These are phyloP conservation scores for Mastomys natalensis DNA, from an alignment of 2,113 vertebrate genomes.

Conservation along the genomic window DNA sequence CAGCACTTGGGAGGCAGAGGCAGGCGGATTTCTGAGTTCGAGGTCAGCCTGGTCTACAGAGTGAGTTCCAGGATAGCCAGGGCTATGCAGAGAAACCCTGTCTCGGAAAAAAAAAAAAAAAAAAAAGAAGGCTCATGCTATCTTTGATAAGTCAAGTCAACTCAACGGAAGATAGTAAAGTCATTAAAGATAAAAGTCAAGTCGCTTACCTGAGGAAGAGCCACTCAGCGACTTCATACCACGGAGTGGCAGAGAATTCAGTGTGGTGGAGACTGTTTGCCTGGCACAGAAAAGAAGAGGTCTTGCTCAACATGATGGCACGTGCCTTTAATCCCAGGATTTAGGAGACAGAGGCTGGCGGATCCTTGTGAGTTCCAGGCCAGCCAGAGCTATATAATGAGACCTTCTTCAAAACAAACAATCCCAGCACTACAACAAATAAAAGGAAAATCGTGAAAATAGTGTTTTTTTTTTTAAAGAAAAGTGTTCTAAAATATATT, in stretches of 20 bases:
- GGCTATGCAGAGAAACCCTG: too few species aligned
- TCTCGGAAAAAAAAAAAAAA: too few species aligned
- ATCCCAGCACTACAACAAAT: background rate
- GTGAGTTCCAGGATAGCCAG: too few species aligned
- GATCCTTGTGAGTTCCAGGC: background rate
- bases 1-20: too few species aligned
- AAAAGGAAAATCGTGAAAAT: too few species aligned
- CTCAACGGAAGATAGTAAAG: background rate
- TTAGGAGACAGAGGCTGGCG: background rate
- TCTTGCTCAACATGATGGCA: background rate
- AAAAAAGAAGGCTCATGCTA: background rate
- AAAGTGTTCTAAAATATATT: too few species aligned
- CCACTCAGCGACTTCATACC: background rate
- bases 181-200: background rate
- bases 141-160: slow-evolving; percentile 35
- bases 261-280: background rate
- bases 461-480: too few species aligned
- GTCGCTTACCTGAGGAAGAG: background rate
- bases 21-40: too few species aligned
- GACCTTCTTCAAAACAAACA: background rate
- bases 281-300: slow-evolving; percentile 19
- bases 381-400: background rate
- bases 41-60: too few species aligned
- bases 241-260: background rate
- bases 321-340: background rate